Conservation (phyloP, 2,113 vertebrate genomes). For the Neopipo cinnamomea region DNA sequence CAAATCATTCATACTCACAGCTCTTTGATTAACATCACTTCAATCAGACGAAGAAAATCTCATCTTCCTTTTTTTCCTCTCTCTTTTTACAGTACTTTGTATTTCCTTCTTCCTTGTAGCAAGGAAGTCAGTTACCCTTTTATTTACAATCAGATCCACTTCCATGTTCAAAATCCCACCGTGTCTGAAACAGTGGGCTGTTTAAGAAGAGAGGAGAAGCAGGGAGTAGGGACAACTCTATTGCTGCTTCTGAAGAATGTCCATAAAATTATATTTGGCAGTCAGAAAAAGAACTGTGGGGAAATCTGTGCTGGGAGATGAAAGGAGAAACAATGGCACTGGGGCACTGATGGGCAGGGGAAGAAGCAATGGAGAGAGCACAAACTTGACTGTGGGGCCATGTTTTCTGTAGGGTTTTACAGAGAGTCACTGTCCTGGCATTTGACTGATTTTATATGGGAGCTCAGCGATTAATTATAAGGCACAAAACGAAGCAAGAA, state of each 20-base stretch:
- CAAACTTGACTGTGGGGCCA: rapidly evolving
- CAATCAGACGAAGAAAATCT: neutral
- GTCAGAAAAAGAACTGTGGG: neutral
- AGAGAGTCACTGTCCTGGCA: neutral
- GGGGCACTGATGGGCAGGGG: neutral
- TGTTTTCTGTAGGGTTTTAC: neutral
- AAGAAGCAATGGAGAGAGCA: neutral
- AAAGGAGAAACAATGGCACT: neutral
- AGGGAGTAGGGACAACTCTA: neutral
- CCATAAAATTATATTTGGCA: neutral
- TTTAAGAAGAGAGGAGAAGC: neutral
- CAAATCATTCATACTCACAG: neutral
- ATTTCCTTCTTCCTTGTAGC: neutral
- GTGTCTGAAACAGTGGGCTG: rapidly evolving
- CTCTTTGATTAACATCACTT: neutral
- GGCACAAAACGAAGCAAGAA: neutral
- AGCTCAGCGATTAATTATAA: neutral
- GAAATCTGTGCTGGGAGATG: neutral
- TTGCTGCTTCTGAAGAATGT: neutral
- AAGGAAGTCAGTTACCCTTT: neutral
- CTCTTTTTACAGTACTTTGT: neutral
- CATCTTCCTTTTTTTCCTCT: neutral
- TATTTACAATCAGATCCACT: neutral
- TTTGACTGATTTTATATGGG: neutral
- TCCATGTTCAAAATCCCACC: neutral